Evolutionary conservation across 2,113 vertebrate genomes (phyloP), one percentile per base, ranked within the genome.

Genomic region (Daphoenositta chrysoptera): DNA sequence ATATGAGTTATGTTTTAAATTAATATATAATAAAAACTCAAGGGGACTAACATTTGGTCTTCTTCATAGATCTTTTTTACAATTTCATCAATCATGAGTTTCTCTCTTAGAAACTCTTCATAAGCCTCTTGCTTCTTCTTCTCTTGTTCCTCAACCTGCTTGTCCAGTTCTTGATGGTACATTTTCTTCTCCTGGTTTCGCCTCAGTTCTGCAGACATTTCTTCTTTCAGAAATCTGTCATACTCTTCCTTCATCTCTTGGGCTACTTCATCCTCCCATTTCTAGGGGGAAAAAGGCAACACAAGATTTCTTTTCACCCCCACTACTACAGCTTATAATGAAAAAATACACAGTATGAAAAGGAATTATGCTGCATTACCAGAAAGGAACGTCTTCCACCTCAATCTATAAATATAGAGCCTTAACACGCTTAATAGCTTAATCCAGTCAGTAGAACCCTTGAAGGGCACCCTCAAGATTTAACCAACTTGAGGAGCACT

Each of bases 21-120:
- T 30, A 81, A 40, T 26, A 83, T 82, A 70, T 16, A 76, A 61
- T 28, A 68, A 78, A 70, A 78, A 56, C 8, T 24, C 15, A 33
- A 75, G 79, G 24, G 16, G 66, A 96, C 98, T 98, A 95, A 99
- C 99, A 94, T 97, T 89, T 98, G 98, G 77, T 99, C 98, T 96
- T 99, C 99, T 78, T 99, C 98, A 26, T 98, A 99, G 96, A 99
- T 99, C 97, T 99, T 99, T 57, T 98, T 98, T 82, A 99, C 94
- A 37, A 99, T 99, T 96, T 99, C 99, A 66, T 99, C 99, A 58
- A 99, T 98, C 98, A 99, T 94, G 83, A 99, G 95, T 93, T 99
- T 99, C 86, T 99, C 99, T 96, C 98, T 98, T 45, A 99, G 97
- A 96, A 99, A 98, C 89, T 99, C 98, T 81, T 99, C 95, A 18